Conservation (phyloP, 1,140 invertebrate species). For the Amphibalanus amphitrite region DNA sequence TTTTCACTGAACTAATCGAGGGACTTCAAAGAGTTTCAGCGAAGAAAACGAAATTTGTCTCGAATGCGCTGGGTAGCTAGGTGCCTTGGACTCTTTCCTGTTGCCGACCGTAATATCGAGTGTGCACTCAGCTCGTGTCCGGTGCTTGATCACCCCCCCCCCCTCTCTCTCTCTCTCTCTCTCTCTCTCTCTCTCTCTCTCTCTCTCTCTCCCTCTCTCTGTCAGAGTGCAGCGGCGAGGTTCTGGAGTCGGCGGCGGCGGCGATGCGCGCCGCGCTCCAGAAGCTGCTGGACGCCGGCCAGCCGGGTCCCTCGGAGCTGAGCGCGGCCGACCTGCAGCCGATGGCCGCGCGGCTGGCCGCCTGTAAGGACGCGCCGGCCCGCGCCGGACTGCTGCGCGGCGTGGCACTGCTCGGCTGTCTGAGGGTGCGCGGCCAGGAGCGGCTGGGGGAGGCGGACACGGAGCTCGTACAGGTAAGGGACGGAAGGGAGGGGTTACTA, state of each 20-base stretch:
- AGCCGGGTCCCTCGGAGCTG: background rate
- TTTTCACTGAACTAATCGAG: no score
- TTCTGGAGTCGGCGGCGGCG: slow-evolving; percentile 11
- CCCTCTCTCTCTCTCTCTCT: no score
- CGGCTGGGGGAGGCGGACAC: background rate
- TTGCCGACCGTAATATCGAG: no score
- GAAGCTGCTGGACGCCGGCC: slow-evolving; percentile 30
- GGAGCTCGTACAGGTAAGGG: background rate
- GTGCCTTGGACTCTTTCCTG: no score
- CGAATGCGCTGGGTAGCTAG: no score
- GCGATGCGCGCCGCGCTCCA: slow-evolving; percentile 26
- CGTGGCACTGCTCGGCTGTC: background rate
- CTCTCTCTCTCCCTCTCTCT: no score
- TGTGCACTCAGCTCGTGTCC: no score
- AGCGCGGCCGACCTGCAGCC: background rate
- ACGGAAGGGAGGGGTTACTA: no score
- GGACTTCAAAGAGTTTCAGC: no score
- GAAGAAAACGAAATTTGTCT: no score
- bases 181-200: no score
- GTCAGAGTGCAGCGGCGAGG: slow-evolving; percentile 11
- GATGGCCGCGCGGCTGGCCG: background rate
- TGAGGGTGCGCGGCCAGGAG: background rate
- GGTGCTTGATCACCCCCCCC: no score
- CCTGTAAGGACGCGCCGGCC: background rate
- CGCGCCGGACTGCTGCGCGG: background rate